These are phyloP conservation scores for Parazoanthus darwini DNA, from an alignment of 92 coral and sea anemone genomes.

Conservation along the genomic window DNA sequence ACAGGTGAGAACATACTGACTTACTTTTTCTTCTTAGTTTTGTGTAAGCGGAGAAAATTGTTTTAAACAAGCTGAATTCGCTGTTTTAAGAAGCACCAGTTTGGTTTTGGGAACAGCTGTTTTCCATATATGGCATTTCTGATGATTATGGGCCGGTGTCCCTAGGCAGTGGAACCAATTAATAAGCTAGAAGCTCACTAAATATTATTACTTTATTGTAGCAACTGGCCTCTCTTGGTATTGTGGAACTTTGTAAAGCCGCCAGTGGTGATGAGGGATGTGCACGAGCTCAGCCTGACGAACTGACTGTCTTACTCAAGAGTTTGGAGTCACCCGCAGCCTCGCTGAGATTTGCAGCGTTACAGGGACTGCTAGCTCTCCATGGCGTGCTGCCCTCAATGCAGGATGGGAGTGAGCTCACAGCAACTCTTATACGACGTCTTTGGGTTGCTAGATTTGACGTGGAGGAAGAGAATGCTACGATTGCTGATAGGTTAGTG, in stretches of 20 bases:
- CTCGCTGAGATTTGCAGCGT: slow-evolving; percentile 72
- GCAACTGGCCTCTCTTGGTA: slow-evolving; percentile 90
- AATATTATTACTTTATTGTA: slow-evolving; percentile 27
- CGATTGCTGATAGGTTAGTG: slow-evolving; percentile 77
- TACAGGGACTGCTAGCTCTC: slow-evolving; percentile 80
- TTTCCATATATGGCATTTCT: too few species aligned
- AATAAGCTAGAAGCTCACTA: too few species aligned
- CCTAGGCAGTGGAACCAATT: background rate
- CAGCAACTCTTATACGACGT: slow-evolving; percentile 64
- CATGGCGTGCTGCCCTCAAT: slow-evolving; percentile 61
- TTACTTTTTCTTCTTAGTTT: too few species aligned
- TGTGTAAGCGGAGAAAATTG: too few species aligned
- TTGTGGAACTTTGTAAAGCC: slow-evolving; percentile 85
- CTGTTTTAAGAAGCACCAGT: too few species aligned
- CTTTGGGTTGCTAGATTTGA: slow-evolving; percentile 91
- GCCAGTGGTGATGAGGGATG: slow-evolving; percentile 92
- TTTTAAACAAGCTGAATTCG: too few species aligned
- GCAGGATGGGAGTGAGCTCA: slow-evolving; percentile 67
- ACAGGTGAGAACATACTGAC: slow-evolving; percentile 59
- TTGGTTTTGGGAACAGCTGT: too few species aligned
- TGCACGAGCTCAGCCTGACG: slow-evolving; percentile 76
- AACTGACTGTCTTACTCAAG: slow-evolving; percentile 69
- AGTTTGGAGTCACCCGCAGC: slow-evolving; percentile 85
- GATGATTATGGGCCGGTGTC: too few species aligned
- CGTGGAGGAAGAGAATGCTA: slow-evolving; percentile 84